Base-by-base conservation (phyloP, 2,888 invertebrate species). In the Drosophila greeni region DNA sequence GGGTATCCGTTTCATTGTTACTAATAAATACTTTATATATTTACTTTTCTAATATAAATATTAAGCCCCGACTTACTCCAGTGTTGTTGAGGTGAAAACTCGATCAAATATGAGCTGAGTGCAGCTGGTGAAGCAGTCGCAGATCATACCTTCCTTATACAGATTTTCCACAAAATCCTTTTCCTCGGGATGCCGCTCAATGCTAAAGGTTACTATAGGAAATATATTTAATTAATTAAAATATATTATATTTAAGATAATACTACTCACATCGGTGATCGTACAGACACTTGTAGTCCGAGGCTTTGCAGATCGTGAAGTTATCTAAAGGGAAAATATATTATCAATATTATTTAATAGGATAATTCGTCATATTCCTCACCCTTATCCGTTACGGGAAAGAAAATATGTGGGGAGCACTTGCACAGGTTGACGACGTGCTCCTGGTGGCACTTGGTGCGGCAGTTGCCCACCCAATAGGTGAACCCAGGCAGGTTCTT, bases 401-500 rank as follows among this genome's bases (percentile, higher is more conserved):
- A 88, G 12, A 88, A 72, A 6, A 86, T 54, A 14, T 77, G 75
- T 5, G 88, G 71, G 2, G 85, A 86, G 53, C 88, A 88, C 6
- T 85, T 82, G 62, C 88, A 88, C 26, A 75, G 66, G 1, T 80
- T 57, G 2, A 86, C 31, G 6, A 84, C 68, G 59, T 88, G 78
- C 20, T 86, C 84, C 71, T 88, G 88, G 36, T 87, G 88, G 56
- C 88, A 89, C 53, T 84, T 82, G 16, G 80, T 75, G 14, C 84
- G 78, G 56, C 89, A 88, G 60, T 88, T 88, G 9, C 76, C 75
- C 4, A 80, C 76, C 79, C 86, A 85, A 62, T 88, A 89, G 1
- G 53, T 24, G 5, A 88, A 74, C 3, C 85, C 87, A 0, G 86
- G 85, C 18, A 88, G 70, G 24, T 85, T 87, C 43, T 80, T 86